These are phyloP conservation scores for Timandra comae DNA, from an alignment of 2,888 invertebrate genomes.

Conservation along the genomic window DNA sequence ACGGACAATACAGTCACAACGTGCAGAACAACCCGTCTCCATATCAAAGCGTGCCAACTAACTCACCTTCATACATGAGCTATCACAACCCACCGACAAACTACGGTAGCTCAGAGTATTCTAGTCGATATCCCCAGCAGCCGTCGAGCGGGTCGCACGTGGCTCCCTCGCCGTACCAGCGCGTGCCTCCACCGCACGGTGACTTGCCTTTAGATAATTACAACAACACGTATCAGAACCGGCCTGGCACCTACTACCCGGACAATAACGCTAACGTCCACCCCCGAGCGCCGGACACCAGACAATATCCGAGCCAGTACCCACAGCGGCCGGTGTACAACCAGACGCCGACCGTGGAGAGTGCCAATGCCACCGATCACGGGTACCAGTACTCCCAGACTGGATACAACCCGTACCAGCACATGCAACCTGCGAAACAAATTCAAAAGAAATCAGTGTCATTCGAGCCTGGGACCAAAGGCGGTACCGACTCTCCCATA, in stretches of 20 bases:
- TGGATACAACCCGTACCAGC: conserved; percentile 78
- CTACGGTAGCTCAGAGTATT: conserved; percentile 65
- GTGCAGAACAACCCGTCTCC: conserved; percentile 45
- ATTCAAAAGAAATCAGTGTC: conserved; percentile 83
- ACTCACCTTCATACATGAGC: conserved; percentile 64
- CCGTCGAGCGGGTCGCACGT: conserved; percentile 64
- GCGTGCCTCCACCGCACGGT: conserved; percentile 78
- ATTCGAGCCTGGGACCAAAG: conserved; percentile 84
- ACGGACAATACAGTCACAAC: conserved; percentile 29
- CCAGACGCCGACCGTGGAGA: conserved; percentile 47
- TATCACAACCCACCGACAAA: conserved; percentile 72
- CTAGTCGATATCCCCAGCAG: conserved; percentile 72
- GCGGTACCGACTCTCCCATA: conserved; percentile 74
- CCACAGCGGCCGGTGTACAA: conserved; percentile 59
- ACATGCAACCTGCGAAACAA: conserved; percentile 77
- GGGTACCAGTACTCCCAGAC: conserved; percentile 54
- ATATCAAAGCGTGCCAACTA: conserved; percentile 69
- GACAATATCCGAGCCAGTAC: conserved; percentile 47
- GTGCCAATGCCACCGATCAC: conserved; percentile 32
- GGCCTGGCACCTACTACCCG: conserved; percentile 54
- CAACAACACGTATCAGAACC: conserved; percentile 59
- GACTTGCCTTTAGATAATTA: conserved; percentile 53
- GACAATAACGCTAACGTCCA: conserved; percentile 48
- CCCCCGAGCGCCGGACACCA: conserved; percentile 39
- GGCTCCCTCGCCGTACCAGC: conserved; percentile 76